Conservation (phyloP, 2,797 vertebrate species). For the Triplophysa bombifrons region DNA sequence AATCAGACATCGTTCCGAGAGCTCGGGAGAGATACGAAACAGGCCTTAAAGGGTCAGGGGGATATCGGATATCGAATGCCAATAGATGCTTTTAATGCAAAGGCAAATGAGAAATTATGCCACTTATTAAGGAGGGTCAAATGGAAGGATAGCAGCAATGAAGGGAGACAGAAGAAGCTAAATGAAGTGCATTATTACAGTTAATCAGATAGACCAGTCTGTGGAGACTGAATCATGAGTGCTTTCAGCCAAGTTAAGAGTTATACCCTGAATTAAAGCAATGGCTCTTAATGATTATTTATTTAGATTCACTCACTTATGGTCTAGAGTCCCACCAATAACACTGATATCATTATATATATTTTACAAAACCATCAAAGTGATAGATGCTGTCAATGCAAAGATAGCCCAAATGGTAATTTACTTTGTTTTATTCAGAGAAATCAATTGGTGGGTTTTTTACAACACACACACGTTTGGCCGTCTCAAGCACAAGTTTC, state of each 20-base stretch:
- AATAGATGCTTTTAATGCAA: conserved; percentile 7
- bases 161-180: background rate
- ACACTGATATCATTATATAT: background rate
- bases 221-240: conserved; percentile 21
- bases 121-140: conserved; percentile 10
- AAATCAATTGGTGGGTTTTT: conserved; percentile 1
- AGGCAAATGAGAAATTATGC: conserved; percentile 27
- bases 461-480: background rate
- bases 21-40: background rate
- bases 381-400: background rate
- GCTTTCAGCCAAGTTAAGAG: conserved; percentile 46
- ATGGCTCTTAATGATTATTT: conserved; percentile 47
- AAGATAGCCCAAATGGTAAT: background rate
- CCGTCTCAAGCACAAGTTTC: conserved; percentile 9
- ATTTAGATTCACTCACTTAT: conserved; percentile 38
- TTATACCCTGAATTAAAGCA: conserved; percentile 46
- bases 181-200: background rate
- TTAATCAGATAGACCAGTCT: conserved; percentile 17
- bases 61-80: background rate
- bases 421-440: background rate
- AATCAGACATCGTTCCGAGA: background rate
- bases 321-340: conserved; percentile 12
- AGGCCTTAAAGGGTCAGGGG: background rate
- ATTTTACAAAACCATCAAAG: background rate
- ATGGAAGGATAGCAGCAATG: background rate